These are phyloP conservation scores for Scaptomyza montana DNA, from an alignment of 1,140 invertebrate genomes.

Conservation along the genomic window DNA sequence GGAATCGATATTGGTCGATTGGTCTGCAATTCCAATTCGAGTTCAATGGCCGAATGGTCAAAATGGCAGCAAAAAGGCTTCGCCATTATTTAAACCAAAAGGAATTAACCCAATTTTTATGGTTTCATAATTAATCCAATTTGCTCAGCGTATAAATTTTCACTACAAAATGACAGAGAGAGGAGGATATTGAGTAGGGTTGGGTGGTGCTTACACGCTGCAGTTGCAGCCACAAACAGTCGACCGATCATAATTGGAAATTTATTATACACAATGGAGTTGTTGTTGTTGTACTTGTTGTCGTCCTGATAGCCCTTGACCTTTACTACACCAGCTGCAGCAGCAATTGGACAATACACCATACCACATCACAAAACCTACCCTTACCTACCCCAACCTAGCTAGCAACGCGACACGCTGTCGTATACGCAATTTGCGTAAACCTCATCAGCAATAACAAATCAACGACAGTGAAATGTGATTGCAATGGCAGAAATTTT, in stretches of 20 bases:
- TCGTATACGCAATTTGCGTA: slow-evolving; percentile 32
- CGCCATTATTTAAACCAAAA: slow-evolving; percentile 73
- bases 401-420: neutral
- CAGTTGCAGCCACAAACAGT: slow-evolving; percentile 7
- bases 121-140: slow-evolving; percentile 81
- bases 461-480: neutral
- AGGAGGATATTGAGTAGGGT: no score
- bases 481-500: no score
- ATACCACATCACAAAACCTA: slow-evolving; percentile 45
- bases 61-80: slow-evolving; percentile 28
- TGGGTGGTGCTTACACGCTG: neutral
- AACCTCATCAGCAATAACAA: neutral
- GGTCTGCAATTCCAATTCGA: neutral
- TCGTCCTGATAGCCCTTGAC: slow-evolving; percentile 13
- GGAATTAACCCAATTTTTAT: slow-evolving; percentile 79
- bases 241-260: slow-evolving; percentile 74
- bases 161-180: neutral
- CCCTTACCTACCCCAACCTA: neutral
- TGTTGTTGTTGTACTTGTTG: slow-evolving; percentile 23
- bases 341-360: slow-evolving; percentile 10
- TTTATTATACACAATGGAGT: slow-evolving; percentile 73
- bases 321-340: neutral
- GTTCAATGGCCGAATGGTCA: slow-evolving; percentile 35
- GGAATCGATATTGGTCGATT: neutral
- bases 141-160: slow-evolving; percentile 64